Evolutionary conservation across 2,113 vertebrate species (phyloP).

Genomic region (Picathartes gymnocephalus): DNA sequence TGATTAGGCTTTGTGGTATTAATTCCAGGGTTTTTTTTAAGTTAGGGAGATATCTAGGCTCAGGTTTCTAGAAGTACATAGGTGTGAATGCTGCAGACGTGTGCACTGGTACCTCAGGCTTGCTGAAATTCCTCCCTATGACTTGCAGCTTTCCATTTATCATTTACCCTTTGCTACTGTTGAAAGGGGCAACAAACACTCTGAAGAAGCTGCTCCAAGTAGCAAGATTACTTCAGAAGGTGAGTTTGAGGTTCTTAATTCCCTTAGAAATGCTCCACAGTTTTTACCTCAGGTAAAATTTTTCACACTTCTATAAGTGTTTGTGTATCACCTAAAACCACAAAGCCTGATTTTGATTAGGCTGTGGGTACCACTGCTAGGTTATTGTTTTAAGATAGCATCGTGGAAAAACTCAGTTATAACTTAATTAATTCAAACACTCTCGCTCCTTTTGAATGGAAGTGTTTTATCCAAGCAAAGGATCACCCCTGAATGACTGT

Average conservation of each 20-base stretch:
- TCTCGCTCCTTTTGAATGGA: constrained; percentile 23
- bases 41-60: not conserved
- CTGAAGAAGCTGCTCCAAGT: not conserved
- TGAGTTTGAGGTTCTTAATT: not conserved
- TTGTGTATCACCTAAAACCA: constrained; percentile 27
- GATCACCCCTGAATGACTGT: not conserved
- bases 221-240: not conserved
- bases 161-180: not conserved
- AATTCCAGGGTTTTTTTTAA: not conserved
- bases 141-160: not conserved
- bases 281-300: not conserved
- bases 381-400: constrained; percentile 52
- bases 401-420: constrained; percentile 38
- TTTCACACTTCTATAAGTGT: not conserved
- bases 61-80: not conserved
- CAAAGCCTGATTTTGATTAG: constrained; percentile 48
- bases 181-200: not conserved
- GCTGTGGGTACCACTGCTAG: not conserved
- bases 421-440: constrained; percentile 45
- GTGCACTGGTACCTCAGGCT: not conserved
- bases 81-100: not conserved
- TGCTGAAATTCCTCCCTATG: not conserved
- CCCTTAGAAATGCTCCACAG: not conserved
- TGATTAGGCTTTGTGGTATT: not conserved
- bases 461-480: constrained; percentile 37